phyloP scores from a whole-genome alignment of 2,113 vertebrate genomes.

The Coregonus clupeaformis region DNA sequence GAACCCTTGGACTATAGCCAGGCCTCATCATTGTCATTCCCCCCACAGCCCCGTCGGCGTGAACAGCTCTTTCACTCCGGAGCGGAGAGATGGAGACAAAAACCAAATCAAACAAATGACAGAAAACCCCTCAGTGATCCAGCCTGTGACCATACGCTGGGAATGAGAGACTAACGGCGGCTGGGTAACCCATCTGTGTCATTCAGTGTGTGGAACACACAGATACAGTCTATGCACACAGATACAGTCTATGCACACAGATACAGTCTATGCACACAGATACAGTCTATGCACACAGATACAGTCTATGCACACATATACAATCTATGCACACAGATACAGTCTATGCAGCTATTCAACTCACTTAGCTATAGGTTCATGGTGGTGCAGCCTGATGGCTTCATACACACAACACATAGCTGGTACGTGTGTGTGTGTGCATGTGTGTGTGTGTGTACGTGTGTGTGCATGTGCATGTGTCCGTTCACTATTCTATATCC shows the following conservation, averaged over 20 bases:
- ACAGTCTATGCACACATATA: too few species aligned
- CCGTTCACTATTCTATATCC: background rate
- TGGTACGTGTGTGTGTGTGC: conserved; percentile 21
- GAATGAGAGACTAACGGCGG: conserved; percentile 64
- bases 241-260: too few species aligned
- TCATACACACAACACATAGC: conserved; percentile 61
- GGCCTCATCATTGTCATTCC: conserved; percentile 79
- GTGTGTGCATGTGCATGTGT: conserved; percentile 33
- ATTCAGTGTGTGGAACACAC: conserved; percentile 73
- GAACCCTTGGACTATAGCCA: conserved; percentile 71
- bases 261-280: too few species aligned
- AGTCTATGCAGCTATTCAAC: conserved; percentile 55
- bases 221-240: conserved; percentile 58
- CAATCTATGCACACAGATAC: conserved; percentile 77
- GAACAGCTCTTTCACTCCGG: conserved; percentile 69
- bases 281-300: too few species aligned
- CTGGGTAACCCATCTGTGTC: conserved; percentile 65
- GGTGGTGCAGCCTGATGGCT: conserved; percentile 39
- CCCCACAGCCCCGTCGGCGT: conserved; percentile 74
- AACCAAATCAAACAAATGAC: conserved; percentile 74
- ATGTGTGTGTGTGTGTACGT: conserved; percentile 33
- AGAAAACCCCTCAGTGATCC: conserved; percentile 72
- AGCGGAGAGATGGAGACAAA: conserved; percentile 62
- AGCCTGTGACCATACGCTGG: conserved; percentile 61
- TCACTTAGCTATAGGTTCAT: conserved; percentile 39